Evolutionary conservation across 2,888 invertebrate genomes (phyloP), one percentile per base, ranked within the genome.

Genomic region (Aporophyla lueneburgensis): DNA sequence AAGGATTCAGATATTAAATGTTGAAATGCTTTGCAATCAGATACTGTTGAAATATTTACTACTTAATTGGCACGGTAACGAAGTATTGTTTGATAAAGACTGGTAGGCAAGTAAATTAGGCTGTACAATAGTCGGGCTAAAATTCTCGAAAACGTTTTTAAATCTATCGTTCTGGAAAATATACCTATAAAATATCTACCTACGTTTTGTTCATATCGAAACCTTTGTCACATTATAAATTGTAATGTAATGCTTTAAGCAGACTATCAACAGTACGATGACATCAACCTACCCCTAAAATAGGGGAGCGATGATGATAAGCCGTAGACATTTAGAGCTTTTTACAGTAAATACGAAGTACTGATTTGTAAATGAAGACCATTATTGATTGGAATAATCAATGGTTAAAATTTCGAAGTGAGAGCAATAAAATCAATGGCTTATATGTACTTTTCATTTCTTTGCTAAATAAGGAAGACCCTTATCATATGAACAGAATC

Each of bases 1-100:
- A 65, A 61, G 51, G 63, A 71, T 81, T 53, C 71, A 49, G 51
- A 59, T 61, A 80, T 59, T 80, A 40, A 78, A 58, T 43, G 68
- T 14, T 73, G 19, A 2, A 79, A 80, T 27, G 16, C 2, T 78
- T 56, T 58, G 67, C 54, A 80, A 62, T 80, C 71, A 62, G 21
- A 43, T 56, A 4, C 33, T 53, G 24, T 74, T 51, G 49, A 43
- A 46, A 3, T 46, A 12, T 49, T 80, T 27, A 80, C 40, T 71
- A 40, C 6, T 7, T 46, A 27, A 67, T 61, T 49, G 33, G 46
- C 16, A 16, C 19, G 16, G 40, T 78, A 78, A 56, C 33, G 61
- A 78, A 51, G 65, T 62, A 61, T 70, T 70, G 51, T 70, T 70
- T 54, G 16, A 19, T 63, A 33, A 51, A 46, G 0, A 46, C 24